Evolutionary conservation across 2,797 vertebrate species (phyloP).

Genomic region (Syngnathus rostellatus): DNA sequence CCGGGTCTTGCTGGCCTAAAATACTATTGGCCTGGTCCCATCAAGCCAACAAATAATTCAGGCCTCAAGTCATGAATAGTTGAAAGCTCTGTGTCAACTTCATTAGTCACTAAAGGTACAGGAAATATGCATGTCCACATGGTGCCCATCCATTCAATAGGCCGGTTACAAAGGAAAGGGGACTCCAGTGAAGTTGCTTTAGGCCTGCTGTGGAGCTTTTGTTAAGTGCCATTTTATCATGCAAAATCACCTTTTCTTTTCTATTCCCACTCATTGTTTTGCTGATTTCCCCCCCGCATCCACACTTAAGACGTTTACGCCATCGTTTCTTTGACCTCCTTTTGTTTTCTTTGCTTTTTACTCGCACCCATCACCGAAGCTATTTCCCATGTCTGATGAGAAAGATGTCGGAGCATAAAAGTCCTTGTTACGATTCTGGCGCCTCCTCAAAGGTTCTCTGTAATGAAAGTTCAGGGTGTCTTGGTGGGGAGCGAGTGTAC

Average conservation of each 20-base stretch:
- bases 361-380: conserved; percentile 22
- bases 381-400: conserved; percentile 26
- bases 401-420: conserved; percentile 44
- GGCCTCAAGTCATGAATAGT: conserved; percentile 57
- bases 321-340: conserved; percentile 28
- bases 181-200: conserved; percentile 32
- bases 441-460: conserved; percentile 37
- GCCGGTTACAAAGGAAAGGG: conserved; percentile 40
- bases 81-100: conserved; percentile 66
- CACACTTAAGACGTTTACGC: conserved; percentile 16
- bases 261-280: conserved; percentile 25
- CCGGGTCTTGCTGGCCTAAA: conserved; percentile 41
- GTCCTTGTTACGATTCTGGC: conserved; percentile 55
- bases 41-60: conserved; percentile 62
- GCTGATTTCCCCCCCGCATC: conserved; percentile 29
- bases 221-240: conserved; percentile 56
- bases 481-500: conserved; percentile 36
- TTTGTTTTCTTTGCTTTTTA: conserved; percentile 7
- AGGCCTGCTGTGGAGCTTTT: conserved; percentile 53
- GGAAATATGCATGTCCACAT: conserved; percentile 52
- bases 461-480: conserved; percentile 58
- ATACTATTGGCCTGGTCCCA: conserved; percentile 53
- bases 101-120: conserved; percentile 59
- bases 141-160: conserved; percentile 47
- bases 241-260: conserved; percentile 38